Evolutionary conservation across 1,140 invertebrate genomes (phyloP), one percentile per base, ranked within the genome.

Genomic region (Proales similis): DNA sequence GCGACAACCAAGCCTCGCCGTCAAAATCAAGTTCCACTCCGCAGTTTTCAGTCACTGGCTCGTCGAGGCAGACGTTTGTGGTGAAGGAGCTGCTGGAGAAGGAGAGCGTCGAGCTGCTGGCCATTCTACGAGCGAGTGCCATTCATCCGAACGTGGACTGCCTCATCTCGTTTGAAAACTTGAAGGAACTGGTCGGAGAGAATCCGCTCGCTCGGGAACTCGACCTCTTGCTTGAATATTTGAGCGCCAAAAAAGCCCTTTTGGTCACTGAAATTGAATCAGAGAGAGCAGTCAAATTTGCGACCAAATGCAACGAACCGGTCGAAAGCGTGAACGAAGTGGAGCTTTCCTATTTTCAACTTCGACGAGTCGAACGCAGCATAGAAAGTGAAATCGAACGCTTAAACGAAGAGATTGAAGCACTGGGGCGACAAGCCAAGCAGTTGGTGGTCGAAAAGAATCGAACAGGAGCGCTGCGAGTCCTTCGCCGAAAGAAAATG

Each of bases 121-220:
- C 11, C 39, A 39, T 30, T 29, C 36, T 57, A 29, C 51, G 45
- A 57, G 29, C 51, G 2, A 29, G 17, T 19, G 27, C 45, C 20
- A 20, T 57, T 7, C 45, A 57, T 27, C 39, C n/a, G 30, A 57
- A 57, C 45, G 51, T 57, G 1, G 51, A 57, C n/a, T 57, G 51
- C 45, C 26, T 57, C 20, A 20, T 57, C 17, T 36, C 39, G 20
- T 57, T 42, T 17, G 51, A 57, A 12, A 26, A 14, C 6, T 26
- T 57, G 20, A 2, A 27, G 17, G 20, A 57, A 4, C 6, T 42
- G 3, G 4, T 57, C 17, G 27, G n/a, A 20, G 33, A 24, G 4
- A 3, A 17, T 12, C 17, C 45, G 12, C 17, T 20, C 0, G 51
- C 39, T 9, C 7, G 30, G 17, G 51, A 57, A 42, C 22, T 57